Evolutionary conservation across 2,113 vertebrate species (phyloP).

Genomic region (Labeo rohita): DNA sequence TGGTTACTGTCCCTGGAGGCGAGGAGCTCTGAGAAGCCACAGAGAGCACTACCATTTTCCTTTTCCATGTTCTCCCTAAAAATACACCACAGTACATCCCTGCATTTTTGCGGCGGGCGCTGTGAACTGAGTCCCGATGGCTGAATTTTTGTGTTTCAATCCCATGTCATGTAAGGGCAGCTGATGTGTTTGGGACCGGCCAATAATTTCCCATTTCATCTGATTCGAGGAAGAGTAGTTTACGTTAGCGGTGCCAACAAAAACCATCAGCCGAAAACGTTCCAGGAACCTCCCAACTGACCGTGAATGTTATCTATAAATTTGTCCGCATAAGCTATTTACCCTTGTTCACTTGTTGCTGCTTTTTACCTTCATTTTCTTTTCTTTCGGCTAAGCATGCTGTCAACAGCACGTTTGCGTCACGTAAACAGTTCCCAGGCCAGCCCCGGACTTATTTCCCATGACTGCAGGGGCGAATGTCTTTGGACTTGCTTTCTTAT

Average conservation of each 20-base stretch:
- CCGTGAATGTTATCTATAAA: constrained; percentile 60
- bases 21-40: constrained; percentile 43
- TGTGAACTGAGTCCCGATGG: constrained; percentile 19
- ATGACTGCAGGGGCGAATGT: constrained; percentile 61
- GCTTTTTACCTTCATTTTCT: constrained; percentile 59
- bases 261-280: constrained; percentile 36
- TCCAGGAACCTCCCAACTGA: constrained; percentile 45
- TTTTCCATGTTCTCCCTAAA: constrained; percentile 51
- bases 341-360: constrained; percentile 42
- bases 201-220: constrained; percentile 44
- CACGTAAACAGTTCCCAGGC: constrained; percentile 71
- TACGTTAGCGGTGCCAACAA: constrained; percentile 45
- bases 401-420: constrained; percentile 61
- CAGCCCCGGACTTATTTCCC: constrained; percentile 64
- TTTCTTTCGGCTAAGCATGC: constrained; percentile 71
- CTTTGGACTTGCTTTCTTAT: constrained; percentile 10
- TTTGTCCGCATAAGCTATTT: constrained; percentile 46
- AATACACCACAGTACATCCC: constrained; percentile 42
- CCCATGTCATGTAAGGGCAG: constrained; percentile 43
- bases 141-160: constrained; percentile 12
- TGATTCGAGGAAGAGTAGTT: constrained; percentile 51
- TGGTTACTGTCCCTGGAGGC: constrained; percentile 23
- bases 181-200: constrained; percentile 36
- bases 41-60: constrained; percentile 49
- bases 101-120: constrained; percentile 29